A percentile compares a stretch with the other conserved stretches of the same genome.
phyloP scores from a whole-genome alignment of 2,113 vertebrate genomes.

The Chloropsis cyanopogon region DNA sequence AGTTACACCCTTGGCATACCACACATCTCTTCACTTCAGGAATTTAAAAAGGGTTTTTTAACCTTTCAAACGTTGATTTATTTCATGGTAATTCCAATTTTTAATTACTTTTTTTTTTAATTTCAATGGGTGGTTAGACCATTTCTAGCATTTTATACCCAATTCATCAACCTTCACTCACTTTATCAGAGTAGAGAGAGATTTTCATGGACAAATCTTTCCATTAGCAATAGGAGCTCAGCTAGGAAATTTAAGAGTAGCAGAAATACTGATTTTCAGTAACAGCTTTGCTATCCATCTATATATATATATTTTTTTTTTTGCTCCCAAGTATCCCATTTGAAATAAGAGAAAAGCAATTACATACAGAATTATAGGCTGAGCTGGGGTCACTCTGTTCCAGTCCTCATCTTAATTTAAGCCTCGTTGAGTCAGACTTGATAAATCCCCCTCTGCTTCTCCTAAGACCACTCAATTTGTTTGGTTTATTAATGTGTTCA shows the following conservation, averaged over 20 bases:
- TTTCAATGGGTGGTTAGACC: rapidly evolving
- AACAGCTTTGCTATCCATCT: background rate
- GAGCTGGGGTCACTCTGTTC: background rate
- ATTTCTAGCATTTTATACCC: background rate
- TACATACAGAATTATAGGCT: background rate
- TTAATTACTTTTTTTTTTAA: background rate
- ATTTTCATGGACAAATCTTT: background rate
- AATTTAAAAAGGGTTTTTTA: rapidly evolving
- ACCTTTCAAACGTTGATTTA: rapidly evolving
- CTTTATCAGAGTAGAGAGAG: background rate
- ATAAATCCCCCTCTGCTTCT: background rate
- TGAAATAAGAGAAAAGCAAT: background rate
- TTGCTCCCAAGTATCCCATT: background rate
- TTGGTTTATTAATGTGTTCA: background rate
- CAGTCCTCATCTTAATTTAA: background rate
- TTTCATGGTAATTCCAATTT: background rate
- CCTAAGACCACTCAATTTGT: background rate
- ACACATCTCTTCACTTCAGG: background rate
- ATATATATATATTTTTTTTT: rapidly evolving
- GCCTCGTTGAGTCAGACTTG: background rate
- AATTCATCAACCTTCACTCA: background rate
- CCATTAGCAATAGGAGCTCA: background rate
- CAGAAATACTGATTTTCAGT: background rate
- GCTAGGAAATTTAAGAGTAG: background rate
- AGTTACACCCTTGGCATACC: background rate